phyloP scores from a whole-genome alignment of 2,888 invertebrate genomes.

The Tenthredo livida region DNA sequence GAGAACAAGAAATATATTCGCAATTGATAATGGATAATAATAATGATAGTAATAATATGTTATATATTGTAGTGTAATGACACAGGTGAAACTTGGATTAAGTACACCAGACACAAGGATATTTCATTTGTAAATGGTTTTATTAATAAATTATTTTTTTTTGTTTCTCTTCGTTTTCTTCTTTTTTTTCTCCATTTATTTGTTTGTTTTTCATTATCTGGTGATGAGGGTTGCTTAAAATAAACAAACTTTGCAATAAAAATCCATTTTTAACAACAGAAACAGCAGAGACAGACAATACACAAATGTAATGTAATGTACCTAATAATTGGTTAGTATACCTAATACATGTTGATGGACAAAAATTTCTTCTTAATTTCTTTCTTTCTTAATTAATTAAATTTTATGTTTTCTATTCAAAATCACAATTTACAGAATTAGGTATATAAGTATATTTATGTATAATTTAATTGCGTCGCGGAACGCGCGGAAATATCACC shows the following conservation, averaged over 20 bases:
- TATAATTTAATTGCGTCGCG: conserved; percentile 66
- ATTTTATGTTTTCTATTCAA: conserved; percentile 67
- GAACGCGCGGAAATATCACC: conserved; percentile 72
- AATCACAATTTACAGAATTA: conserved; percentile 76
- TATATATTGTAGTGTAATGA: not conserved
- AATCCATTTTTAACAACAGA: conserved; percentile 67
- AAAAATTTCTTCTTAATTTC: conserved; percentile 58
- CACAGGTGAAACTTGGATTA: conserved; percentile 40
- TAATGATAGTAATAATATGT: conserved; percentile 18
- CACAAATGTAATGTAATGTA: conserved; percentile 69
- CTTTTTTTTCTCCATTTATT: not conserved
- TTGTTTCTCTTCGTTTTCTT: not conserved
- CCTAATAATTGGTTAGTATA: conserved; percentile 20
- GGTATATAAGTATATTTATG: conserved; percentile 50
- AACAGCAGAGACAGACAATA: conserved; percentile 74
- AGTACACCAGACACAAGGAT: conserved; percentile 59
- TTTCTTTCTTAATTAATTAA: not conserved
- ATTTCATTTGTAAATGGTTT: conserved; percentile 77
- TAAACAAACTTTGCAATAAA: conserved; percentile 76
- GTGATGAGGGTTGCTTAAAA: conserved; percentile 75
- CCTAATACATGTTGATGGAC: conserved; percentile 66
- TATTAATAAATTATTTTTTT: conserved; percentile 75
- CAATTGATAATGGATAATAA: not conserved
- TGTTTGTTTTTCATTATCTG: conserved; percentile 68
- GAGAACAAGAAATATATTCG: conserved; percentile 7